Conservation (phyloP, 1,140 invertebrate species). For the Microplitis mediator region DNA sequence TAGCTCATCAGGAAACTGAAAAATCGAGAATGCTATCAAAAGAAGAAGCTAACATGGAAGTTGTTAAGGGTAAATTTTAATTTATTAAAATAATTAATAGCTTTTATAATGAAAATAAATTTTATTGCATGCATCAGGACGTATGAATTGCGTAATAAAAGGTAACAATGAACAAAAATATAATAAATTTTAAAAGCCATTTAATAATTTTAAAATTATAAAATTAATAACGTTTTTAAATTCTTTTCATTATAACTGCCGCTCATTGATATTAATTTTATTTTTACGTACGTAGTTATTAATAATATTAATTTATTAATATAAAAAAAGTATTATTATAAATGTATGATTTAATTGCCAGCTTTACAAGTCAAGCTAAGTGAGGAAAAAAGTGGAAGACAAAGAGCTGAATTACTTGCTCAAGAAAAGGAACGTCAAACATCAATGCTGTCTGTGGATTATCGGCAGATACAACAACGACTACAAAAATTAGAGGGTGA, state of each 20-base stretch:
- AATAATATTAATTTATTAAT: neutral
- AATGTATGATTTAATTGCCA: constrained; percentile 48
- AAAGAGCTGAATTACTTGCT: constrained; percentile 80
- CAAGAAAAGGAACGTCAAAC: constrained; percentile 94
- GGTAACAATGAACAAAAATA: constrained; percentile 46
- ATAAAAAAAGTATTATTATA: neutral
- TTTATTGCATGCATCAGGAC: constrained; percentile 47
- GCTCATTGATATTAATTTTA: neutral
- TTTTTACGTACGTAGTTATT: constrained; percentile 15
- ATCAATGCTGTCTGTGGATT: constrained; percentile 92
- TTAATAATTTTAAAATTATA: neutral
- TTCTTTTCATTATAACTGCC: constrained; percentile 23
- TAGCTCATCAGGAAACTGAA: constrained; percentile 88
- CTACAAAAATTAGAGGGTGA: constrained; percentile 90
- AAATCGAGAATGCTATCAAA: constrained; percentile 81
- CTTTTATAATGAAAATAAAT: neutral
- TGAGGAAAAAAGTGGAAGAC: constrained; percentile 84
- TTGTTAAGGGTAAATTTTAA: constrained; percentile 77
- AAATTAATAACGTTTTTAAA: neutral
- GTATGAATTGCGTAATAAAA: constrained; percentile 61
- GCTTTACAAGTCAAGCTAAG: constrained; percentile 89
- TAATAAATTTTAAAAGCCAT: constrained; percentile 12
- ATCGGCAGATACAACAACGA: constrained; percentile 87
- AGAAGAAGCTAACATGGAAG: constrained; percentile 88
- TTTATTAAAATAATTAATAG: neutral